Evolutionary conservation across 2,113 vertebrate species (phyloP).

Genomic region (Ivindomyrus marchei): DNA sequence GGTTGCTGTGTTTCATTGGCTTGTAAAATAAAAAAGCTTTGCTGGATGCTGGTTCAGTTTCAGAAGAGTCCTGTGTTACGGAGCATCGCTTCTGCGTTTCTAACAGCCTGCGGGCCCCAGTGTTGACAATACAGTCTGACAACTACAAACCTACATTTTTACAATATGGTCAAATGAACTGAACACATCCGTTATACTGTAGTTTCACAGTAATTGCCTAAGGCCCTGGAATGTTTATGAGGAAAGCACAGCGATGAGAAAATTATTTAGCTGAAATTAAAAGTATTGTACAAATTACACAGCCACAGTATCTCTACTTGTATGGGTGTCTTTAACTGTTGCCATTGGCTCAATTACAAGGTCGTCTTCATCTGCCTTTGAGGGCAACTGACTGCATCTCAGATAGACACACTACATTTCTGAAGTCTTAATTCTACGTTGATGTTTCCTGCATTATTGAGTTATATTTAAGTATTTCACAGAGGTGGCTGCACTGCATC

Average conservation of each 20-base stretch:
- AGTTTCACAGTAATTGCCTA: not conserved
- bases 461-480: not conserved
- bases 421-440: not conserved
- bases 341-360: not conserved
- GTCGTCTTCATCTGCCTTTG: not conserved
- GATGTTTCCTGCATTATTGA: not conserved
- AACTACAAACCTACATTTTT: constrained; percentile 2
- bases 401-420: not conserved
- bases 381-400: not conserved
- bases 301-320: not conserved
- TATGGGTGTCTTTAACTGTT: not conserved
- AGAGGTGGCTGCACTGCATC: not conserved
- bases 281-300: not conserved
- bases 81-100: not conserved
- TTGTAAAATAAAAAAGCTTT: not conserved
- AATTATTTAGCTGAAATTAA: not conserved
- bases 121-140: not conserved
- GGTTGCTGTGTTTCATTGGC: not conserved
- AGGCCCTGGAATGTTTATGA: not conserved
- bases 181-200: not conserved
- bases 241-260: not conserved
- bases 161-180: not conserved
- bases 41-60: not conserved
- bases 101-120: not conserved
- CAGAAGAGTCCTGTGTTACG: not conserved